Conservation (phyloP, 2,113 vertebrate genomes). For the Notarius quadriscutis region DNA sequence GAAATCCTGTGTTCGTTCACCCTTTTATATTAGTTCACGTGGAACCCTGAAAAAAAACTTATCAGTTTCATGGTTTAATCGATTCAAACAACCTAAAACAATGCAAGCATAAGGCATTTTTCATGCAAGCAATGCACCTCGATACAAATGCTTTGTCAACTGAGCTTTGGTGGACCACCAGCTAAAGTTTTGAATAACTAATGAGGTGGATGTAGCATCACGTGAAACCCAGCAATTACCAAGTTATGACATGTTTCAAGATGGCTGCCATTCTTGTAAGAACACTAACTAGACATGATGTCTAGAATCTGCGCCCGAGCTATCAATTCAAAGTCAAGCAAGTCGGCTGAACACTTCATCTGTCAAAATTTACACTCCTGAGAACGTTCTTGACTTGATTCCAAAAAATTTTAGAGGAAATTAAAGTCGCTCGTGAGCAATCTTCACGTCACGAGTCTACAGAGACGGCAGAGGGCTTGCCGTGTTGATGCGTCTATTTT, state of each 20-base stretch:
- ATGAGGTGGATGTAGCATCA: too few species aligned
- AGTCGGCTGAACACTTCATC: constrained; percentile 18
- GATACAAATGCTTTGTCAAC: too few species aligned
- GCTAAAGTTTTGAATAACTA: too few species aligned
- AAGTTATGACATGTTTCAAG: background rate
- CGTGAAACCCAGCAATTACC: too few species aligned
- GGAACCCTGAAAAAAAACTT: too few species aligned
- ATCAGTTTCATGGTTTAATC: too few species aligned
- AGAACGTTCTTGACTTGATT: constrained; percentile 56
- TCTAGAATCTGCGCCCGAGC: background rate
- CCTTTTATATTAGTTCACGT: too few species aligned
- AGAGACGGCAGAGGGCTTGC: background rate
- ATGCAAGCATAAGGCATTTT: too few species aligned
- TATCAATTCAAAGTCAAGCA: constrained; percentile 33
- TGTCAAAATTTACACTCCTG: constrained; percentile 42
- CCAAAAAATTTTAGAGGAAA: constrained; percentile 62
- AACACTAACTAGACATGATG: background rate
- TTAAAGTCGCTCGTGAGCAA: constrained; percentile 36
- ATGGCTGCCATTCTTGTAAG: background rate
- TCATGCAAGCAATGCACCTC: too few species aligned
- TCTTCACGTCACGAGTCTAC: constrained; percentile 25
- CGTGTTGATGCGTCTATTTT: background rate
- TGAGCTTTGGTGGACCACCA: too few species aligned
- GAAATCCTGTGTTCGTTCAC: too few species aligned
- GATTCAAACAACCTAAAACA: too few species aligned